Base-by-base conservation (phyloP, 2,113 vertebrate genomes). In the Turdus rufiventris region DNA sequence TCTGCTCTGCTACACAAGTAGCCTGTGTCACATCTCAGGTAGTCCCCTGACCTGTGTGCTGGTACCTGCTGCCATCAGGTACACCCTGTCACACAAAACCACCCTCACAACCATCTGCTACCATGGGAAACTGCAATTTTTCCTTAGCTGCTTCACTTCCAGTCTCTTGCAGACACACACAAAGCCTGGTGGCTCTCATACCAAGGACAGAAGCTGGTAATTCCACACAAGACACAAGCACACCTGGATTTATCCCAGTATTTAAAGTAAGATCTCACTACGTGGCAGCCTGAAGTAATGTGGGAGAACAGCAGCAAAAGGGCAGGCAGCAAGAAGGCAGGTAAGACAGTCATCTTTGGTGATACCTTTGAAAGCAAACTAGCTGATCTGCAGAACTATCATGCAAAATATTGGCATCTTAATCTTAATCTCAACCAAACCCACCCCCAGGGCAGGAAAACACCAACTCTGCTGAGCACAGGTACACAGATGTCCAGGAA, bases 251-350 rank as follows among this genome's bases (percentile, higher is more conserved):
- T 29, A 28, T 6, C 50, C 12, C 40, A 24, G 36, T 16, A 53
- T 68, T 58, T 66, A 50, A 61, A 60, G 25, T 14, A 63, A 29
- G 7, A 57, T 34, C 10, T 50, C 40, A 74, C 53, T 10, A n/a
- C 24, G 29, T 0, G 2, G n/a, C 40, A 82, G 54, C 8, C 5
- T 48, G 17, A 58, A 91, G 14, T 18, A 67, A 60, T 0, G 0
- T 8, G 12, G 8, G 8, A 10, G 10, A 26, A 58, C 4, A 89
- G 21, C n/a, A 80, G 33, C 1, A 2, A 19, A 21, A 88, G 31
- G 34, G 26, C 36, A 85, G 18, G 24, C 23, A 93, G 38, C 25
- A 74, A 81, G 67, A 76, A 62, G 5, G 38, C 28, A 70, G 28
- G 3, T 53, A 45, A 33, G 34, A 87, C 33, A 43, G 21, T 28